Conservation (phyloP, 1,140 invertebrate species). For the Branchinecta lynchi region DNA sequence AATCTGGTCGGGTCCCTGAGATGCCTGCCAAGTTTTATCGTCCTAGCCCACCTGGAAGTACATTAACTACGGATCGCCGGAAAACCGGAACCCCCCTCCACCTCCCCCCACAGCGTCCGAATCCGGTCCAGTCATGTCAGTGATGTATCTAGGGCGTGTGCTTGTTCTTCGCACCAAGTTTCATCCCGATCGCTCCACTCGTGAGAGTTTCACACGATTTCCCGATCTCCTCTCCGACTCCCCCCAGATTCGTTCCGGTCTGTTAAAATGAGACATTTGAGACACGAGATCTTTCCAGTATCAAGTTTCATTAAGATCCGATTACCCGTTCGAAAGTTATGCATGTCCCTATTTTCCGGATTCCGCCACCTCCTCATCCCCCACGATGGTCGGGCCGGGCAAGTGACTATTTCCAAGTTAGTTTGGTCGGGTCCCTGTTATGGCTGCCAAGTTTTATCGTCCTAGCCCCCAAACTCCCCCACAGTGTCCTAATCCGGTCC, state of each 20-base stretch:
- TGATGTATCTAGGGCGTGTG: too few species aligned
- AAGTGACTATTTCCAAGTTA: too few species aligned
- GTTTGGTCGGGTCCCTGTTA: too few species aligned
- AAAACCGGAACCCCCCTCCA: constrained; percentile 2
- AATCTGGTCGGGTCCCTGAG: not conserved
- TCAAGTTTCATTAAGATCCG: constrained; percentile 9
- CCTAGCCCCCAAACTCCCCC: not conserved
- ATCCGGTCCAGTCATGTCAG: too few species aligned
- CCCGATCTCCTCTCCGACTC: not conserved
- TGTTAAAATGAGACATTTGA: constrained; percentile 1
- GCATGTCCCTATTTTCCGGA: too few species aligned
- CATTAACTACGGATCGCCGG: too few species aligned
- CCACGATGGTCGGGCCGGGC: too few species aligned
- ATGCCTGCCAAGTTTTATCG: not conserved
- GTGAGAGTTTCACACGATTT: constrained; percentile 1
- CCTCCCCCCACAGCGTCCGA: not conserved
- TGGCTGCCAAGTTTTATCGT: not conserved
- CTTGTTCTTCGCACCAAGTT: too few species aligned
- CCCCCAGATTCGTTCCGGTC: not conserved
- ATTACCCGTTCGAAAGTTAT: too few species aligned
- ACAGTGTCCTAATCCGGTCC: not conserved
- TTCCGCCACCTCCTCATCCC: too few species aligned
- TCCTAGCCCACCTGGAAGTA: not conserved
- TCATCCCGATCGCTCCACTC: too few species aligned
- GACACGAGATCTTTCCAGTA: constrained; percentile 5